phyloP scores from a whole-genome alignment of 2,113 vertebrate species.

The Osmerus mordax region DNA sequence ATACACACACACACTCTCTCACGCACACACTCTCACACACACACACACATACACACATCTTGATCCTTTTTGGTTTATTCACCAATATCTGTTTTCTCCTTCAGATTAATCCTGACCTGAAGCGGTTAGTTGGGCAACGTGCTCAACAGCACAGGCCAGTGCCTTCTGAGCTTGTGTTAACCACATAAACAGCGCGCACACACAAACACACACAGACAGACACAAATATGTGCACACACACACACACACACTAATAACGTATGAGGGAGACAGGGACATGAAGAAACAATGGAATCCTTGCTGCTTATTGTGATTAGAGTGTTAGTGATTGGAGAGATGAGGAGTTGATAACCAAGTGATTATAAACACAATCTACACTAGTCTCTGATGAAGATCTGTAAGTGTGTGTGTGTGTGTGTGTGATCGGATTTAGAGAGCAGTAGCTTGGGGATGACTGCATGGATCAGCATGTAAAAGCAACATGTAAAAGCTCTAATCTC shows the following conservation, averaged over 20 bases:
- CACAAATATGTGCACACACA: neutral
- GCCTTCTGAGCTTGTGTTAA: neutral
- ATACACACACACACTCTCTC: neutral
- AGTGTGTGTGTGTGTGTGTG: slow-evolving; percentile 20
- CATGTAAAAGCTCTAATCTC: slow-evolving; percentile 67
- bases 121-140: neutral
- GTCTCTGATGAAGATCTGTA: slow-evolving; percentile 13
- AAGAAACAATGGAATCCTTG: slow-evolving; percentile 32
- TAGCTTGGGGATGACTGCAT: slow-evolving; percentile 58
- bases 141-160: neutral
- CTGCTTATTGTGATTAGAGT: slow-evolving; percentile 51
- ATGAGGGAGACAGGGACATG: neutral
- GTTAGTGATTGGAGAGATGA: slow-evolving; percentile 54
- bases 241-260: neutral
- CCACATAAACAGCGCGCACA: slow-evolving; percentile 1
- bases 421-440: slow-evolving; percentile 25
- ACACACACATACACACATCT: neutral
- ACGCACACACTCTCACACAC: neutral
- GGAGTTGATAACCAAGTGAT: slow-evolving; percentile 59
- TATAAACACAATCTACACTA: slow-evolving; percentile 47
- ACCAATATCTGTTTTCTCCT: slow-evolving; percentile 2
- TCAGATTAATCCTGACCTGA: slow-evolving; percentile 19
- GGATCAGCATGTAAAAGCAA: slow-evolving; percentile 62
- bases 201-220: slow-evolving; percentile 20
- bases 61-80: neutral